Evolutionary conservation across 2,797 vertebrate genomes (phyloP), one percentile per base, ranked within the genome.

Genomic region (Gymnodraco acuticeps): DNA sequence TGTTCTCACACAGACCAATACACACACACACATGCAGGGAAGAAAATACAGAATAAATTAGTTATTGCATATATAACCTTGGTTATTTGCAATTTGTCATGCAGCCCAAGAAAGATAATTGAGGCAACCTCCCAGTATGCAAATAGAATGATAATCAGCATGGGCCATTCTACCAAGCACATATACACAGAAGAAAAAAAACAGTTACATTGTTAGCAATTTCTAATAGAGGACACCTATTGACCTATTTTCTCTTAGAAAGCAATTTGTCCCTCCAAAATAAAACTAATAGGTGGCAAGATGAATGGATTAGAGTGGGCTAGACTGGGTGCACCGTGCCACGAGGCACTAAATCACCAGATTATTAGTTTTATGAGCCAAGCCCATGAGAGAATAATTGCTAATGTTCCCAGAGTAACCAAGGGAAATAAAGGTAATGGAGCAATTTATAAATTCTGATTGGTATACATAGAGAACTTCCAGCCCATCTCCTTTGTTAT

Each of bases 391-490:
- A 95, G 94, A 95, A 95, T 96, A 95, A 95, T 95, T 95, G 94
- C 95, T 96, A 95, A 95, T 95, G 95, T 95, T 95, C 91, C 80
- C 87, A 91, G 94, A 94, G 94, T 94, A 95, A 95, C 95, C 93
- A 95, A 93, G 94, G 94, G 94, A 95, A 95, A 95, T 95, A 92
- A 92, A 95, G 93, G 94, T 96, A 96, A 96, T 95, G 93, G 94
- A 95, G 94, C 95, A 95, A 95, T 96, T 95, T 95, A 95, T 95
- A 96, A 94, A 95, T 95, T 94, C 94, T 95, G 95, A 96, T 95
- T 95, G 95, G 92, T 93, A 94, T 94, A 94, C 94, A 95, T 91
- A 92, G 94, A 95, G 93, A 95, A 94, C 91, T 93, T 95, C 94
- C 95, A 95, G 92, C 91, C 93, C 93, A 92, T 95, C 93, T 94